Evolutionary conservation across 1,140 invertebrate genomes (phyloP), one percentile per base, ranked within the genome.

Genomic region (Heliothis virescens): DNA sequence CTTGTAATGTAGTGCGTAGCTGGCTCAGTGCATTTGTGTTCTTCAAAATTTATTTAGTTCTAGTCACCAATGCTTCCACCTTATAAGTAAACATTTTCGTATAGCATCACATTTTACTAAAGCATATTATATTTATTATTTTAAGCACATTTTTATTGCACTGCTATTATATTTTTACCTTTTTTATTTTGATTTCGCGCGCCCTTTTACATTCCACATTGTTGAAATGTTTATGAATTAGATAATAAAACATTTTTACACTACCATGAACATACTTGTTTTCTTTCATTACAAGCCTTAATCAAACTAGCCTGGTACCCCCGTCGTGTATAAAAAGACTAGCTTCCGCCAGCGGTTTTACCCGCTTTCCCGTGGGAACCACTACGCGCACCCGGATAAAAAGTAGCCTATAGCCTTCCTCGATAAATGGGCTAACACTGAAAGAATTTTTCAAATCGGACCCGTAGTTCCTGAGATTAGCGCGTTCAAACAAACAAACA

Each of bases 31-130:
- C 79, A 86, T 81, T 84, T 85, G 81, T 86, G 82, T 85, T 85
- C 74, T 85, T 83, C 55, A 62, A 80, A 85, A 85, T 83, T 80
- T 60, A 83, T 84, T 86, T 91, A 90, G 86, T 86, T 92, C 91
- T 92, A 92, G 90, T 92, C 91, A 92, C 79, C 81, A 82, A 82
- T 80, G 83, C 91, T 92, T 92, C 90, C 89, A 88, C 72, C 82
- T 83, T 84, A 12, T 50, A 65, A 63, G 21, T 34, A 63, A 76
- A 76, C 15, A n/a, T 65, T 63, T 82, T 79, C 72, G 71, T 77
- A 76, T 26, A 69, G 80, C 89, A 91, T 90, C 90, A 91, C 90
- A 91, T 82, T 85, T 86, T 63, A 78, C 50, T 60, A 80, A 53
- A 59, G 53, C 18, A 83, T 74, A 74, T 79, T 67, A 52, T 82